Conservation (phyloP, 2,797 vertebrate genomes). For the Chloroceryle amazona region DNA sequence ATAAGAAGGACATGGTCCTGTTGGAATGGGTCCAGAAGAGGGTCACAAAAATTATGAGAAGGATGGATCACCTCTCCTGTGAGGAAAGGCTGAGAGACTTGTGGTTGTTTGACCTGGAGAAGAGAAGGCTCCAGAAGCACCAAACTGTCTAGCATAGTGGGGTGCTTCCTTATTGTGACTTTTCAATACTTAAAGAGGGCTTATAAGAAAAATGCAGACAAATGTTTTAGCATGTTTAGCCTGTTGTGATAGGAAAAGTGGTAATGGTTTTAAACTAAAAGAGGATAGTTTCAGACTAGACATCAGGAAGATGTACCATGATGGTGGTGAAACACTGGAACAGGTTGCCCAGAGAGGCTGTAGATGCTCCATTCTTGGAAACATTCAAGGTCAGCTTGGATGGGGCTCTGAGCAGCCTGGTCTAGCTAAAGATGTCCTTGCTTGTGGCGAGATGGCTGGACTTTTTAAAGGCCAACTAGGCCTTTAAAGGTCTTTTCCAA, state of each 20-base stretch:
- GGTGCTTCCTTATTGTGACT: neutral
- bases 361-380: neutral
- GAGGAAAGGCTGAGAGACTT: neutral
- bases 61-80: neutral
- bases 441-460: neutral
- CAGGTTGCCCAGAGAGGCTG: neutral
- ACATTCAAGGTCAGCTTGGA: neutral
- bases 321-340: neutral
- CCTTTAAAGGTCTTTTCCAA: neutral
- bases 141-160: neutral
- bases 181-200: neutral
- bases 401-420: neutral
- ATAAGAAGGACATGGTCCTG: neutral
- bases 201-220: neutral
- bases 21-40: neutral
- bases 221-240: neutral
- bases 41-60: neutral
- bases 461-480: too few species aligned
- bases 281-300: neutral
- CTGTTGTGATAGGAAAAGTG: fast-evolving
- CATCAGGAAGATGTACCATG: neutral
- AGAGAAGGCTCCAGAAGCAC: neutral
- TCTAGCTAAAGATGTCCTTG: neutral
- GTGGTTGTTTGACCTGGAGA: neutral
- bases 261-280: neutral